These are phyloP conservation scores for Drosophila rufa DNA, from an alignment of 1,140 invertebrate genomes.

Conservation along the genomic window DNA sequence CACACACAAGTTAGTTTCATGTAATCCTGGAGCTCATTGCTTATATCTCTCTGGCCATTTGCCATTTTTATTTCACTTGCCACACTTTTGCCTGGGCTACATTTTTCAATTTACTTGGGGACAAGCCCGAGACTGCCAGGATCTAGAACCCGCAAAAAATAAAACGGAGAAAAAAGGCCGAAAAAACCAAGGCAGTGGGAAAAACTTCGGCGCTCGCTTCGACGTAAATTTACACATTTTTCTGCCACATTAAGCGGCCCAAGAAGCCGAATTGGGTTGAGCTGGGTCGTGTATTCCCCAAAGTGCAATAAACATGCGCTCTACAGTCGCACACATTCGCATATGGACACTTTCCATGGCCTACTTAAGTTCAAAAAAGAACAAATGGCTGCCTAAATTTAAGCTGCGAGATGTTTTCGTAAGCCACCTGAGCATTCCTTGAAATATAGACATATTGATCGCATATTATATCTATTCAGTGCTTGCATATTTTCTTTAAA, in stretches of 20 bases:
- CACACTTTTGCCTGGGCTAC: slow-evolving; percentile 60
- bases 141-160: slow-evolving; percentile 15
- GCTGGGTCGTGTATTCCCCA: slow-evolving; percentile 71
- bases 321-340: slow-evolving; percentile 59
- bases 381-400: slow-evolving; percentile 18
- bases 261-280: slow-evolving; percentile 45
- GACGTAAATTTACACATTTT: slow-evolving; percentile 83
- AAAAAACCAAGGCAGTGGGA: slow-evolving; percentile 19
- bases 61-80: slow-evolving; percentile 78
- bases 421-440: slow-evolving; percentile 13
- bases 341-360: slow-evolving; percentile 63
- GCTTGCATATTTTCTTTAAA: neutral
- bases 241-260: slow-evolving; percentile 81
- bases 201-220: slow-evolving; percentile 49
- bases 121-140: slow-evolving; percentile 35
- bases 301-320: slow-evolving; percentile 84
- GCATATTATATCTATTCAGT: neutral
- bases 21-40: slow-evolving; percentile 58
- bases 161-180: neutral
- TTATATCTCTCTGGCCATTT: slow-evolving; percentile 64
- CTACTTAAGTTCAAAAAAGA: slow-evolving; percentile 61
- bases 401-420: neutral
- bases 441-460: slow-evolving; percentile 18
- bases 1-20: slow-evolving; percentile 34
- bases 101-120: slow-evolving; percentile 78